phyloP scores from a whole-genome alignment of 2,113 vertebrate genomes.

The Carlito syrichta region DNA sequence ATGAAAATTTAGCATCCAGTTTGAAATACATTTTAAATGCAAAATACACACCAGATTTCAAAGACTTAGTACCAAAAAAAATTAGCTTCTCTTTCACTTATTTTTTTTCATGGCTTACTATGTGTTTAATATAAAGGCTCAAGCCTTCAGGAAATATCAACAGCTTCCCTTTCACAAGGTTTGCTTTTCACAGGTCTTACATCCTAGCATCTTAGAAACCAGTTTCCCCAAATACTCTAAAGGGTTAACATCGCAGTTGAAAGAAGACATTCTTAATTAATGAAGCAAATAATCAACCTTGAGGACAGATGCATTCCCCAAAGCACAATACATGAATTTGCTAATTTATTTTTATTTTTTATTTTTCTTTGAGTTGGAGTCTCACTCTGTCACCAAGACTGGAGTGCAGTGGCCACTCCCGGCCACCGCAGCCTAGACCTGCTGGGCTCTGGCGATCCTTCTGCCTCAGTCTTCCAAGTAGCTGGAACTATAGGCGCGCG shows the following conservation, averaged over 20 bases:
- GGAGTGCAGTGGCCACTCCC: too few species aligned
- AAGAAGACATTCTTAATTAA: conserved; percentile 34
- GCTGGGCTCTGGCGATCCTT: too few species aligned
- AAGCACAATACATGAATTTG: background rate
- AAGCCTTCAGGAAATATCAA: background rate
- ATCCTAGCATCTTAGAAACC: background rate
- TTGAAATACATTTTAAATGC: background rate
- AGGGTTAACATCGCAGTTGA: background rate
- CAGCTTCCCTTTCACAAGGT: background rate
- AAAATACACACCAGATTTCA: background rate
- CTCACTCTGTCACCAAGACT: too few species aligned
- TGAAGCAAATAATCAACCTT: conserved; percentile 50
- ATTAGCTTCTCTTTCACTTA: background rate
- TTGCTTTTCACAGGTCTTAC: background rate
- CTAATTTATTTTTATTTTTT: too few species aligned
- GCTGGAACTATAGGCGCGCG: too few species aligned
- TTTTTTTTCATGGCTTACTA: background rate
- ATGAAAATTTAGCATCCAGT: background rate
- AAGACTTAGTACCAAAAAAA: background rate
- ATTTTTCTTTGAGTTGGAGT: too few species aligned
- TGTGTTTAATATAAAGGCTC: background rate
- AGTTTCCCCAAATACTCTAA: background rate
- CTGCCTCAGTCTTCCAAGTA: too few species aligned
- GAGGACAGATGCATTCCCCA: background rate
- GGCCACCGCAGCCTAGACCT: too few species aligned